Conservation (phyloP, 1,140 invertebrate genomes). For the Conus betulinus region DNA sequence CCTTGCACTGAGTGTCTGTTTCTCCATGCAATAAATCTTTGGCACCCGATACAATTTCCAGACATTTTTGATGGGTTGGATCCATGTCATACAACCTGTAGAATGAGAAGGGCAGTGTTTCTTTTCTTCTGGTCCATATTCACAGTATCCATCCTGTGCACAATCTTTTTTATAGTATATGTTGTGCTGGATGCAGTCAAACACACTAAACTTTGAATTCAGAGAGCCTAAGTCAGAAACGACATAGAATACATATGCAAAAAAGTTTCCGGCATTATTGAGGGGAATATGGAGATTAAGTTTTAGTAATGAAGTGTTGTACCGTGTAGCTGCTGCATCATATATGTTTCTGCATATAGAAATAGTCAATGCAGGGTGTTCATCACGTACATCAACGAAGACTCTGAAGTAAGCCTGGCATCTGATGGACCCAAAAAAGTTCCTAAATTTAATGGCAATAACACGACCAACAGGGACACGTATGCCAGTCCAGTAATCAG, state of each 20-base stretch:
- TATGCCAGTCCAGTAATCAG: background rate
- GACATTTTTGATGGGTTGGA: background rate
- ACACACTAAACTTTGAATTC: background rate
- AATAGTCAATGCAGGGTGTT: background rate
- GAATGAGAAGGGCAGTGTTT: background rate
- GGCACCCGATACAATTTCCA: background rate
- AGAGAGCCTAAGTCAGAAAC: no score
- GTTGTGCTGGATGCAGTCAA: background rate
- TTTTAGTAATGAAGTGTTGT: background rate
- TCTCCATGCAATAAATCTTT: background rate
- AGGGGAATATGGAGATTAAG: background rate
- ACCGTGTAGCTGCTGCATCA: background rate
- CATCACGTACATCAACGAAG: no score
- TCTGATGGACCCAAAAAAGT: background rate
- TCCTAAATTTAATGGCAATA: background rate
- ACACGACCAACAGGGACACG: background rate
- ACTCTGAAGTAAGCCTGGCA: background rate
- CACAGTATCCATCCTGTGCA: background rate
- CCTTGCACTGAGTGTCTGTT: background rate
- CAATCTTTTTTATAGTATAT: background rate
- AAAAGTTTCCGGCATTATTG: background rate
- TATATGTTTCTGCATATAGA: background rate
- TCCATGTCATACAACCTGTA: background rate
- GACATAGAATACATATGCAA: no score
- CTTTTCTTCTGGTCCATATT: background rate